Evolutionary conservation across 30 jellyfish, hydroid and myxozoan species (phyloP).

Genomic region (Rhopilema esculentum): DNA sequence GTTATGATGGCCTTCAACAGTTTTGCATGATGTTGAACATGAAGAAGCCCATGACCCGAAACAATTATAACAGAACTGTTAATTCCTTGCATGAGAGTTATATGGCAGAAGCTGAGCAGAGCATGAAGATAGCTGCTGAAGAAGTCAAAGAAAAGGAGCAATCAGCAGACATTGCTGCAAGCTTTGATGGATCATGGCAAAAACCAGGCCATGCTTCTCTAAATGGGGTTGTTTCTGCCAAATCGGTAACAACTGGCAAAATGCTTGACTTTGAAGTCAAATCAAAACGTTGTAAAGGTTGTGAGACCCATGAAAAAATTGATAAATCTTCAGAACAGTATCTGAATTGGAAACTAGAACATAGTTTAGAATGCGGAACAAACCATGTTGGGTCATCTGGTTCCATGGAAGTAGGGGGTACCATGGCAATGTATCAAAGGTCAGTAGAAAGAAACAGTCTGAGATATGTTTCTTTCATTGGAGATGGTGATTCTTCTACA

Average conservation of each 20-base stretch:
- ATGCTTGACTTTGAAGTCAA: too few relatives aligned
- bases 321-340: not conserved
- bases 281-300: conserved; percentile 5
- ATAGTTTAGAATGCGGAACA: not conserved
- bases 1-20: conserved; percentile 32
- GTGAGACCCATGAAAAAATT: not conserved
- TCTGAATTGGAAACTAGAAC: not conserved
- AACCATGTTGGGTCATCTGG: conserved; percentile 13
- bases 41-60: too few relatives aligned
- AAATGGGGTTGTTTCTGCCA: conserved; percentile 64
- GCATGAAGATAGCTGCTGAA: conserved; percentile 12
- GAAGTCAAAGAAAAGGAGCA: conserved; percentile 12
- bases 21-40: conserved; percentile 20
- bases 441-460: not conserved
- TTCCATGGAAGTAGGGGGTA: not conserved
- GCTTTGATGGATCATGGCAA: conserved; percentile 61
- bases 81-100: conserved; percentile 1
- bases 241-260: too few relatives aligned
- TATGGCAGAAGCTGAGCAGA: conserved; percentile 11
- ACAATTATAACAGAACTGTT: too few relatives aligned
- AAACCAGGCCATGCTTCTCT: conserved; percentile 59
- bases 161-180: not conserved
- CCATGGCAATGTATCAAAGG: not conserved
- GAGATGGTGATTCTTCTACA: conserved; percentile 20
- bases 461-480: not conserved